These are phyloP conservation scores for Ichneumoninae sp. DNA, from an alignment of 2,888 invertebrate species.

Conservation along the genomic window DNA sequence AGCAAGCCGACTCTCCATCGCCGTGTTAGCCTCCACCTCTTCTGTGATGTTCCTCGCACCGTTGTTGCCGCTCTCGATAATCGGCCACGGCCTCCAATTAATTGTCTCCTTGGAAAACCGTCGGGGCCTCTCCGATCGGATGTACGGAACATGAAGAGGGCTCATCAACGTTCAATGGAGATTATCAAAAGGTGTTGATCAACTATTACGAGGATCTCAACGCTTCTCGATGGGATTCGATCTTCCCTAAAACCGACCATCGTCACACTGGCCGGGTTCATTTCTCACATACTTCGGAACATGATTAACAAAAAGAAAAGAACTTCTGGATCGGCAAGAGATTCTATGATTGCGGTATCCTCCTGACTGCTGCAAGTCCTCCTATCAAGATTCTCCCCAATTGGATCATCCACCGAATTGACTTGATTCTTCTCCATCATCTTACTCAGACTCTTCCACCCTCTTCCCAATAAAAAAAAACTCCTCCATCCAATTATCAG, in stretches of 20 bases:
- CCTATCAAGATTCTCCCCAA: not conserved
- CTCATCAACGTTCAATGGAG: conserved; percentile 13
- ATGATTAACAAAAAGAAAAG: not conserved
- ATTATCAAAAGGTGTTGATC: conserved; percentile 5
- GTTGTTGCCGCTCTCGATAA: conserved; percentile 49
- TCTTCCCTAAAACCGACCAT: not conserved
- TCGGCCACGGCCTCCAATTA: conserved; percentile 50
- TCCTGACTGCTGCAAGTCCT: not conserved
- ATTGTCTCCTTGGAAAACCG: conserved; percentile 46
- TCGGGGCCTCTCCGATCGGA: conserved; percentile 1
- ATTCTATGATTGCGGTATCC: not conserved
- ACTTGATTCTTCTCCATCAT: not conserved
- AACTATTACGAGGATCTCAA: not conserved
- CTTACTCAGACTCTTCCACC: not conserved
- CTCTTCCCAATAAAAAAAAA: not conserved
- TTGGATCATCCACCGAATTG: not conserved
- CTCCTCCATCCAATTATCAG: not conserved
- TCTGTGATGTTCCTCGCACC: conserved; percentile 28
- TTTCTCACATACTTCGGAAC: not conserved
- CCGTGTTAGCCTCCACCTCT: not conserved
- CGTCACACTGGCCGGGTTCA: too few relatives aligned
- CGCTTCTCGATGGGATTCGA: not conserved
- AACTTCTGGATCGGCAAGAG: not conserved
- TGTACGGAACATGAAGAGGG: conserved; percentile 5
- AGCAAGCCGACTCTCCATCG: conserved; percentile 42